These are phyloP conservation scores for Lycocerus yunnanus DNA, from an alignment of 2,888 invertebrate species.

Conservation along the genomic window DNA sequence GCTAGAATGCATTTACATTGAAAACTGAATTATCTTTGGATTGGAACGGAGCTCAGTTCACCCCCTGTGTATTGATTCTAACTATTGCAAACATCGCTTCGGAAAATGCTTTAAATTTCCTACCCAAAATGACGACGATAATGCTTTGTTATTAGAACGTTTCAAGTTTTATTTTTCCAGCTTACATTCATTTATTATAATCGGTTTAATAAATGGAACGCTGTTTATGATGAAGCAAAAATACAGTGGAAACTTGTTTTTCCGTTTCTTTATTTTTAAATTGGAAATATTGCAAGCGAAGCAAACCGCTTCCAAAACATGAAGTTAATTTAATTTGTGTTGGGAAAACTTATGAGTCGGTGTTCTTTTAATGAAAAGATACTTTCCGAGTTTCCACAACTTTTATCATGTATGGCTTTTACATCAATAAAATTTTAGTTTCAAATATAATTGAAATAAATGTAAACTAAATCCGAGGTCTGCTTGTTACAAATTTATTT, in stretches of 20 bases:
- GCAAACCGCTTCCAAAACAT: not conserved
- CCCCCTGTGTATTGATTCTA: slow-evolving; percentile 36
- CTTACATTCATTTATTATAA: not conserved
- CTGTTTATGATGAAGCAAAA: not conserved
- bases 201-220: not conserved
- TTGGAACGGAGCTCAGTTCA: slow-evolving; percentile 35
- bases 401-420: not conserved
- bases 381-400: not conserved
- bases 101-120: slow-evolving; percentile 40
- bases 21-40: slow-evolving; percentile 38
- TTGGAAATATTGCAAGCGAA: not conserved
- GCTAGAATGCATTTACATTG: slow-evolving; percentile 33
- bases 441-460: not conserved
- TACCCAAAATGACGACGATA: not conserved
- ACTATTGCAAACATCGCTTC: slow-evolving; percentile 40
- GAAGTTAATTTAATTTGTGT: not conserved
- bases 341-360: not conserved
- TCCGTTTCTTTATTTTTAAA: not conserved
- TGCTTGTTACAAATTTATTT: not conserved
- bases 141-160: not conserved
- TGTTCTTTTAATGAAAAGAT: not conserved
- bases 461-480: not conserved
- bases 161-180: not conserved
- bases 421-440: not conserved
- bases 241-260: not conserved